A percentile compares a stretch with the other conserved stretches of the same genome.
Evolutionary conservation across 1,140 invertebrate genomes (phyloP).

Genomic region (Argopecten irradians): DNA sequence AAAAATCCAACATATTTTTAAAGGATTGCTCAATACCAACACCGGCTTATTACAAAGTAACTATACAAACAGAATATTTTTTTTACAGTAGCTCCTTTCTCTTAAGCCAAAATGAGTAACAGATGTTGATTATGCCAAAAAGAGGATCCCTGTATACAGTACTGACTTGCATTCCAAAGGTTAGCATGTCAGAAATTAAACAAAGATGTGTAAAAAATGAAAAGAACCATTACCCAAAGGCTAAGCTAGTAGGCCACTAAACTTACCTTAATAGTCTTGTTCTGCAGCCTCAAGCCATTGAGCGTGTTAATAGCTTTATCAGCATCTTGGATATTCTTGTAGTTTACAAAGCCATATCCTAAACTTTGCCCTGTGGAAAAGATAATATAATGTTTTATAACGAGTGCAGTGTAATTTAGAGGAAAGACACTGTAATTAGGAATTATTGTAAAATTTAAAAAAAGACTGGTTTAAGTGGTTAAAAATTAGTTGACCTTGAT

Average conservation of each 20-base stretch:
- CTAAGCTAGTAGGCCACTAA: slow-evolving; percentile 25
- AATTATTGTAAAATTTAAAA: no score
- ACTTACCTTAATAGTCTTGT: slow-evolving; percentile 99
- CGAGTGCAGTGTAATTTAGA: no score
- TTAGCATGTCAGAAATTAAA: slow-evolving; percentile 42
- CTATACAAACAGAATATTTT: neutral
- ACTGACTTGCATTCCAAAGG: slow-evolving; percentile 30
- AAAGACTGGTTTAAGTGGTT: no score
- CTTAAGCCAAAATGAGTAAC: slow-evolving; percentile 17
- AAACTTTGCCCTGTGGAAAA: slow-evolving; percentile 95
- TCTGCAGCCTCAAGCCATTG: slow-evolving; percentile 97
- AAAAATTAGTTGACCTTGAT: no score
- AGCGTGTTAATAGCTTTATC: slow-evolving; percentile 98
- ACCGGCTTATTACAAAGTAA: slow-evolving; percentile 17
- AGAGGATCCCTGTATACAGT: slow-evolving; percentile 16
- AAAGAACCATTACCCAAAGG: slow-evolving; percentile 28
- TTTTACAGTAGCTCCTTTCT: neutral
- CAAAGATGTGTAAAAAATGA: slow-evolving; percentile 37
- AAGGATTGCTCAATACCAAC: slow-evolving; percentile 21
- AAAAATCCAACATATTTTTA: slow-evolving; percentile 17
- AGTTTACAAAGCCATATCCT: slow-evolving; percentile 99
- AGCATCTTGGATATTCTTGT: slow-evolving; percentile 96
- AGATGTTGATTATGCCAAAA: slow-evolving; percentile 6
- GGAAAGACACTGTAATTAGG: no score
- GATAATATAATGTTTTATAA: no score